These are phyloP conservation scores for Argya squamiceps DNA, from an alignment of 2,797 vertebrate genomes.

Conservation along the genomic window DNA sequence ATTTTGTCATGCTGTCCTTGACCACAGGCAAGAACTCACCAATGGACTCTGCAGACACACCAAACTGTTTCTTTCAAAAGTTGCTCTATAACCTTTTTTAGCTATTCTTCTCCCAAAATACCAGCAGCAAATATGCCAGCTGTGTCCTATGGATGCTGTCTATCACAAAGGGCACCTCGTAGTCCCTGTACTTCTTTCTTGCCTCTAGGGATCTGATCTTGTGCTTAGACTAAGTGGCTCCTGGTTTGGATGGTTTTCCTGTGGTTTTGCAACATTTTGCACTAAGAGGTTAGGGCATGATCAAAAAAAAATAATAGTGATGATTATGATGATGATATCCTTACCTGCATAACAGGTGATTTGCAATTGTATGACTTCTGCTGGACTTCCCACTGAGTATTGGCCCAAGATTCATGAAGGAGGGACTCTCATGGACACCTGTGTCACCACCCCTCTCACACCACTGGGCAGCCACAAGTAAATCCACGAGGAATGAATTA, in stretches of 20 bases:
- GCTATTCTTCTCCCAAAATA: not conserved
- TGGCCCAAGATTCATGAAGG: not conserved
- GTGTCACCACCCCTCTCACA: not conserved
- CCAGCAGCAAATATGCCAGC: not conserved
- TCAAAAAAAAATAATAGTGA: no score
- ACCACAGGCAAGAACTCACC: not conserved
- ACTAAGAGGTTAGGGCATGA: not conserved
- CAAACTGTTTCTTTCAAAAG: not conserved
- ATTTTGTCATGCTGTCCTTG: not conserved
- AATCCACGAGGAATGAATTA: fast-evolving
- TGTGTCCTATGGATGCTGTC: not conserved
- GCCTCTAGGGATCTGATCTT: no score
- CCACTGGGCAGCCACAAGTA: not conserved
- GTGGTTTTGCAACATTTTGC: not conserved
- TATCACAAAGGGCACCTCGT: not conserved
- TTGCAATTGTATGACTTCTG: not conserved
- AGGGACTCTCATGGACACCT: not conserved
- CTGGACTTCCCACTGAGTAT: not conserved
- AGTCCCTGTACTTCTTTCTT: not conserved
- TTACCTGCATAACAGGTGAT: not conserved
- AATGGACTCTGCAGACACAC: not conserved
- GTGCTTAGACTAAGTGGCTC: not conserved
- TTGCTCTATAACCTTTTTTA: not conserved
- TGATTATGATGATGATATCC: not conserved
- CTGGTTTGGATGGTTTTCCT: not conserved